Percentiles rank a stretch among this genome's conserved stretches.
Conservation (phyloP, 1,140 invertebrate species). For the Drosophila navojoa region DNA sequence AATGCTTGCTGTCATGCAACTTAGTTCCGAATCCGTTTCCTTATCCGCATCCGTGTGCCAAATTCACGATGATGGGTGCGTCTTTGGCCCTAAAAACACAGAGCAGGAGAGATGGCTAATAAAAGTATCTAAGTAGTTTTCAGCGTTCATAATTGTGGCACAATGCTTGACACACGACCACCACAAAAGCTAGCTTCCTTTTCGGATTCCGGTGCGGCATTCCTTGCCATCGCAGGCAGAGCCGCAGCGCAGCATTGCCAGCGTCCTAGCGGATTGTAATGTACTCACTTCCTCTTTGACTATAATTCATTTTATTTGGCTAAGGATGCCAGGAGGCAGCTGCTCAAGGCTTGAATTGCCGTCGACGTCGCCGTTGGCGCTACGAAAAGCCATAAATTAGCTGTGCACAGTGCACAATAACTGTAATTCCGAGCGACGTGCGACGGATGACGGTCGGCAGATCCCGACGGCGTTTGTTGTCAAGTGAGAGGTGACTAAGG, state of each 20-base stretch:
- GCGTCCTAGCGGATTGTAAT: slow-evolving; percentile 52
- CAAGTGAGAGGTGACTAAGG: slow-evolving; percentile 26
- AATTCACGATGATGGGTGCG: slow-evolving; percentile 19
- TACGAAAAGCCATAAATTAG: slow-evolving; percentile 42
- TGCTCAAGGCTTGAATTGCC: slow-evolving; percentile 16
- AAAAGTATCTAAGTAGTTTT: slow-evolving; percentile 82
- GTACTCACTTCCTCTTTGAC: slow-evolving; percentile 59
- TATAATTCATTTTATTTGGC: slow-evolving; percentile 61
- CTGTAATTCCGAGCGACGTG: slow-evolving; percentile 8
- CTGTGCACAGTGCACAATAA: slow-evolving; percentile 22
- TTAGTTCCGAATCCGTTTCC: slow-evolving; percentile 63
- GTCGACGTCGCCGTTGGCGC: background rate
- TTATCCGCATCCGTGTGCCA: slow-evolving; percentile 23
- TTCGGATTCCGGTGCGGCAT: slow-evolving; percentile 59
- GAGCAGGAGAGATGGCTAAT: slow-evolving; percentile 53
- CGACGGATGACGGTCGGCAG: background rate
- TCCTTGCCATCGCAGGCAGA: slow-evolving; percentile 36
- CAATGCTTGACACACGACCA: slow-evolving; percentile 82
- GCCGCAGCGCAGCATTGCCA: slow-evolving; percentile 14
- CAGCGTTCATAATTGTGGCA: slow-evolving; percentile 81
- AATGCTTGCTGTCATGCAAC: slow-evolving; percentile 66
- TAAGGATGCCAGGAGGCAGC: slow-evolving; percentile 41
- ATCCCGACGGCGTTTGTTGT: slow-evolving; percentile 4
- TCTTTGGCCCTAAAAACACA: slow-evolving; percentile 12
- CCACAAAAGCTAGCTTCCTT: slow-evolving; percentile 75